Conservation (phyloP, 2,113 vertebrate genomes). For the Stigmatopora nigra region DNA sequence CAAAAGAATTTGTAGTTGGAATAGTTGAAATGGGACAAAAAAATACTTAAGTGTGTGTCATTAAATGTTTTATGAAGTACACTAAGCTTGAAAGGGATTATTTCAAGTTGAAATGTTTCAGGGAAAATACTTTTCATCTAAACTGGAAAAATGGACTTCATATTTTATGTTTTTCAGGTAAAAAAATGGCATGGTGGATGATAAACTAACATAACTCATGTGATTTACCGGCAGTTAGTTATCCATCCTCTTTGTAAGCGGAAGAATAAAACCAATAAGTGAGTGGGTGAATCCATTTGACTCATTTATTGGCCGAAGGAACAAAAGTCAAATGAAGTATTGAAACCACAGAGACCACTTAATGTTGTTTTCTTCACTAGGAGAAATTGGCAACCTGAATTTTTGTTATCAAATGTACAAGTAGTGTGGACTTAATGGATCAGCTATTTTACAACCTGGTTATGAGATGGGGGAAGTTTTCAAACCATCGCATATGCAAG, state of each 20-base stretch:
- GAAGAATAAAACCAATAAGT: background rate
- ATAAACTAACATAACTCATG: background rate
- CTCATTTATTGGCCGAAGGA: background rate
- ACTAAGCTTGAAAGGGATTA: background rate
- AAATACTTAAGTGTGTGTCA: background rate
- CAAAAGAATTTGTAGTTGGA: background rate
- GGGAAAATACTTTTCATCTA: background rate
- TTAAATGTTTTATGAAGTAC: background rate
- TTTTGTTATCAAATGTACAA: slow-evolving; percentile 2
- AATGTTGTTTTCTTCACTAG: background rate
- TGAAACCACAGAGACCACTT: background rate
- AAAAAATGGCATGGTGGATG: background rate
- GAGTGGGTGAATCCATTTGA: background rate
- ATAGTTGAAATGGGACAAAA: background rate
- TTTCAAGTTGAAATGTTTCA: background rate
- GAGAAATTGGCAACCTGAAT: background rate
- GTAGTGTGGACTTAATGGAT: slow-evolving; percentile 13
- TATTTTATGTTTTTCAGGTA: background rate
- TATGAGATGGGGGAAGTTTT: background rate
- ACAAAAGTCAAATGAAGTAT: background rate
- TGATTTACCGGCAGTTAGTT: background rate
- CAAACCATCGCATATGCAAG: background rate
- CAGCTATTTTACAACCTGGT: slow-evolving; percentile 13
- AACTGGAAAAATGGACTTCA: background rate
- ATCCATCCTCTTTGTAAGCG: background rate